Conservation (phyloP, 2,888 invertebrate genomes). For the Yponomeuta plumbellus region DNA sequence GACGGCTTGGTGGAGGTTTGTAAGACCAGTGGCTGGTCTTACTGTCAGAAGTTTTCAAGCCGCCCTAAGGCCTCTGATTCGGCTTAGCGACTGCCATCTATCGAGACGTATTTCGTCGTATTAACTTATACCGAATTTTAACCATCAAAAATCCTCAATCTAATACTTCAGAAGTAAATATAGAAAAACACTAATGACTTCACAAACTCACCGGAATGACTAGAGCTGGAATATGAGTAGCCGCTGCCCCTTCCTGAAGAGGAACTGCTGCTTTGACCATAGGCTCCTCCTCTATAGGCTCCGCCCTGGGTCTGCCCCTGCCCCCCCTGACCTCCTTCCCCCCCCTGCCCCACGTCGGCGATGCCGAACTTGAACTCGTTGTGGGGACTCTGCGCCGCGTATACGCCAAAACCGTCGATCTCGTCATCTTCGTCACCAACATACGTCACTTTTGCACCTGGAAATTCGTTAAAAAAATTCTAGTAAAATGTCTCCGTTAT, state of each 20-base stretch:
- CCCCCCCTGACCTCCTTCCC: conserved; percentile 5
- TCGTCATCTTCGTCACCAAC: conserved; percentile 19
- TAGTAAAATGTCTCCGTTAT: no score
- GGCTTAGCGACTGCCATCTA: no score
- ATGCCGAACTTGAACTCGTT: conserved; percentile 62
- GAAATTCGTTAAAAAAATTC: background rate
- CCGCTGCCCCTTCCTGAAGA: conserved; percentile 3
- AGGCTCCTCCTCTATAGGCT: background rate
- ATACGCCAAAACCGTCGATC: conserved; percentile 40
- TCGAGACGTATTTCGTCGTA: no score
- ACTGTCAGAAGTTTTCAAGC: no score
- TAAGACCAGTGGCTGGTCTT: no score
- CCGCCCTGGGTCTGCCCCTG: conserved; percentile 6
- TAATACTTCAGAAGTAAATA: no score
- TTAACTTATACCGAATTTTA: no score
- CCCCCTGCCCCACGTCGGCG: conserved; percentile 34
- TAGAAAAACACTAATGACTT: no score
- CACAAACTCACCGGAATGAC: conserved; percentile 17
- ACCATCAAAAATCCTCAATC: no score
- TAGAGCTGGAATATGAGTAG: conserved; percentile 19
- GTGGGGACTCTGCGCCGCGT: conserved; percentile 56
- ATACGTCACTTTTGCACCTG: background rate
- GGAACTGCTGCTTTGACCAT: background rate
- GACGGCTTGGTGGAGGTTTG: no score
- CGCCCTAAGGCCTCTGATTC: no score